A percentile compares a stretch with the other conserved stretches of the same genome.
Evolutionary conservation across 2,113 vertebrate species (phyloP).

Genomic region (Tragelaphus imberbis): DNA sequence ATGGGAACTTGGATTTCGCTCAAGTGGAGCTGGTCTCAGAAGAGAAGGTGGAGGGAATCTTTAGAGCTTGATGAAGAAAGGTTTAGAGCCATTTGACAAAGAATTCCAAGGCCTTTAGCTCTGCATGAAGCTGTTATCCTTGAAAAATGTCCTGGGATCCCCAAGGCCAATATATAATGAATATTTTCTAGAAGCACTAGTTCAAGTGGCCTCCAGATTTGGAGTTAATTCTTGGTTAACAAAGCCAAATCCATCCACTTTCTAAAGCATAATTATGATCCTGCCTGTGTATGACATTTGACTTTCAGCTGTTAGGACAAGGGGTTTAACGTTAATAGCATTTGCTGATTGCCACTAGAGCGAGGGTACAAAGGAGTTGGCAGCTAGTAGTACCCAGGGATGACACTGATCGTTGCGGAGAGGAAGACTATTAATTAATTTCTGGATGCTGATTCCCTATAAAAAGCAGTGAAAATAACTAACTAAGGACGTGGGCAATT

Average conservation of each 20-base stretch:
- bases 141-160: neutral
- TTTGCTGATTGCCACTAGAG: slow-evolving; percentile 12
- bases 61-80: slow-evolving; percentile 30
- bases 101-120: slow-evolving; percentile 8
- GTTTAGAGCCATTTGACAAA: neutral
- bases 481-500: slow-evolving; percentile 61
- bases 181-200: neutral
- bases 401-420: neutral
- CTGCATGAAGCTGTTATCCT: neutral
- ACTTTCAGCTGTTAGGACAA: slow-evolving; percentile 35
- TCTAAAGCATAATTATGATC: slow-evolving; percentile 8
- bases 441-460: slow-evolving; percentile 47
- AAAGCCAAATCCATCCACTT: neutral
- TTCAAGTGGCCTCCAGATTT: slow-evolving; percentile 33
- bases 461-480: slow-evolving; percentile 26
- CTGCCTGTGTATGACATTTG: slow-evolving; percentile 18
- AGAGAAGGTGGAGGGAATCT: neutral
- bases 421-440: slow-evolving; percentile 60
- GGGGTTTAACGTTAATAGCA: slow-evolving; percentile 17
- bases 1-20: slow-evolving; percentile 36
- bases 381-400: neutral
- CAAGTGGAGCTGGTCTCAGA: neutral
- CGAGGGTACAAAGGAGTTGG: slow-evolving; percentile 5
- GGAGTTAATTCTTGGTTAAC: slow-evolving; percentile 29
- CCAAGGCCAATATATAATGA: neutral